These are phyloP conservation scores for Peromyscus attwateri DNA, from an alignment of 2,797 vertebrate genomes.

Conservation along the genomic window DNA sequence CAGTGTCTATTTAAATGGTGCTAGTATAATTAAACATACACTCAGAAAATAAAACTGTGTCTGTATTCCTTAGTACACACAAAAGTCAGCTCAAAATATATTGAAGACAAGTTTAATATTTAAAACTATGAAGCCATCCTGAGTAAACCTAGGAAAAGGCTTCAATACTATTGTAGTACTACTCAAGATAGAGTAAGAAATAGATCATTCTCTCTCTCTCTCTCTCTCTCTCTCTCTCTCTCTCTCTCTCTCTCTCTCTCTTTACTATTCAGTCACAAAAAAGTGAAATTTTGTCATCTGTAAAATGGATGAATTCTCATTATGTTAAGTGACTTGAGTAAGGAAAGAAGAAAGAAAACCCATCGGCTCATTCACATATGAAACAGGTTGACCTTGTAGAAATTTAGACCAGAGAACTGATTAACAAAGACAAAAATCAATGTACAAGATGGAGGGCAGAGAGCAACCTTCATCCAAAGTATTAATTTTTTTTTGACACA, in stretches of 20 bases:
- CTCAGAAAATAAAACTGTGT: neutral
- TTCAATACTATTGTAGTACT: neutral
- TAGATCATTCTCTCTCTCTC: neutral
- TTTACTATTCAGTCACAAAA: neutral
- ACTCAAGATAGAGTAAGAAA: neutral
- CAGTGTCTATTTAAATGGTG: neutral
- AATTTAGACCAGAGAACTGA: neutral
- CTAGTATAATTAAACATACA: neutral
- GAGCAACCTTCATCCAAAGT: neutral
- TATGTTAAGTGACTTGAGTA: neutral
- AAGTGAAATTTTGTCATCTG: neutral
- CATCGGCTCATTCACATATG: neutral
- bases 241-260: neutral
- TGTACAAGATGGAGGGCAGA: neutral
- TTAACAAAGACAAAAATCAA: neutral
- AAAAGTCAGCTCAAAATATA: neutral
- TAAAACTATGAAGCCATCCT: neutral
- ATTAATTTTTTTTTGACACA: no score
- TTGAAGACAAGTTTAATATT: neutral
- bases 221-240: neutral
- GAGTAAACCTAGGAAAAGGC: no score
- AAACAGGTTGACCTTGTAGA: neutral
- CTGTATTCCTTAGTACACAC: neutral
- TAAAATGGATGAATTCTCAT: neutral
- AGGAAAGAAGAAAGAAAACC: neutral